Evolutionary conservation across 2,113 vertebrate genomes (phyloP).

Genomic region (Ranitomeya variabilis): DNA sequence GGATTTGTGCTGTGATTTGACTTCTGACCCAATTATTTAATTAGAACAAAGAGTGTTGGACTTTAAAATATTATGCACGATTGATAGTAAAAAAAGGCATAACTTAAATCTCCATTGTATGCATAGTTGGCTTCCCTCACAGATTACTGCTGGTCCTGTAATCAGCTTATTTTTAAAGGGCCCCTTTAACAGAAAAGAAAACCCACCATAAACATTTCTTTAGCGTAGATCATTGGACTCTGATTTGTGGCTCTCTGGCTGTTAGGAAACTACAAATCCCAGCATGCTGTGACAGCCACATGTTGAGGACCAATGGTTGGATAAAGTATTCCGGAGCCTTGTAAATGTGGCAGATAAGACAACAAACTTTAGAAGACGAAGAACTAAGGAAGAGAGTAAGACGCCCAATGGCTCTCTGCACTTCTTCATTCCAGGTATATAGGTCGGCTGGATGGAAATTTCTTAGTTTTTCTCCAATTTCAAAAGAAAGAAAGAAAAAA

Average conservation of each 20-base stretch:
- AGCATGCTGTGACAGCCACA: neutral
- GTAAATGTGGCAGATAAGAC: neutral
- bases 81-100: too few species aligned
- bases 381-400: neutral
- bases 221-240: too few species aligned
- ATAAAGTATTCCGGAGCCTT: neutral
- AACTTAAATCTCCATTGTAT: too few species aligned
- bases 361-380: neutral
- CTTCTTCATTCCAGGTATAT: neutral
- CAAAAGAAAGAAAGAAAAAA: conserved; percentile 57
- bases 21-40: too few species aligned
- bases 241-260: too few species aligned
- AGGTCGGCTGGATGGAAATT: conserved; percentile 64
- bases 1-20: too few species aligned
- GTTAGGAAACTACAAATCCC: neutral
- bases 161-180: neutral
- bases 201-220: too few species aligned
- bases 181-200: neutral
- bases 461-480: conserved; percentile 60
- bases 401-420: neutral
- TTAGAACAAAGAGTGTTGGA: too few species aligned
- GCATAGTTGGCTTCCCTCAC: too few species aligned
- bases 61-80: too few species aligned
- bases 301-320: neutral
- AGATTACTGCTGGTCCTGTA: neutral